Evolutionary conservation across 2,113 vertebrate species (phyloP).

Genomic region (Typhlomys cinereus): DNA sequence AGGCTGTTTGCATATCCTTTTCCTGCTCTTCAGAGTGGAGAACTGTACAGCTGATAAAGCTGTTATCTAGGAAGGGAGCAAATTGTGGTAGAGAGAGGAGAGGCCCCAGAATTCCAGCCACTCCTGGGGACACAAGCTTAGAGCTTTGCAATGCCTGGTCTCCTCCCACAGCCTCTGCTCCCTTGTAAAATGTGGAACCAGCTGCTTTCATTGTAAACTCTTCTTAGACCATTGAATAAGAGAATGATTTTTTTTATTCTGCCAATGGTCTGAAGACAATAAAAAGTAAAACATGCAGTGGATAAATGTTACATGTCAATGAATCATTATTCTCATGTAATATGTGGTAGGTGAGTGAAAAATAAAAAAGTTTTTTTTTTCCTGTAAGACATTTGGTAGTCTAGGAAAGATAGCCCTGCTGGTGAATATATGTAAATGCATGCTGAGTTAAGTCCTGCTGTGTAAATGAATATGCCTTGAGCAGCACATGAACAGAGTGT

Average conservation of each 20-base stretch:
- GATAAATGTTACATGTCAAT: background rate
- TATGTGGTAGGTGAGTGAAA: background rate
- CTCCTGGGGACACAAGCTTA: background rate
- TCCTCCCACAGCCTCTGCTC: background rate
- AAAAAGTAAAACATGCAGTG: background rate
- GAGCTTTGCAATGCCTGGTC: background rate
- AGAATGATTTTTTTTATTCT: background rate
- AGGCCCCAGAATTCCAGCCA: background rate
- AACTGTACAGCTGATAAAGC: background rate
- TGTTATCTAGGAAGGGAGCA: background rate
- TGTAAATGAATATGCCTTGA: background rate
- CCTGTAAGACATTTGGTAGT: background rate
- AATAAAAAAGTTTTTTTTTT: background rate
- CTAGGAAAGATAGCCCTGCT: background rate
- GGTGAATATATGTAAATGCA: background rate
- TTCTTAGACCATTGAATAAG: background rate
- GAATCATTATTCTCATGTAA: background rate
- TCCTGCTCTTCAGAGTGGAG: constrained; percentile 4
- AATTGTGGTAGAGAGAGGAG: background rate
- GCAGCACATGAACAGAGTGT: background rate
- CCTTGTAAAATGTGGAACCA: background rate
- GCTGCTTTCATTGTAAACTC: background rate
- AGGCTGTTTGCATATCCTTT: constrained; percentile 53
- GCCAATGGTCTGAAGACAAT: background rate
- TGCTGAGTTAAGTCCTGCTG: background rate